Evolutionary conservation across 2,113 vertebrate genomes (phyloP), one percentile per base, ranked within the genome.

Genomic region (Dromaius novaehollandiae): DNA sequence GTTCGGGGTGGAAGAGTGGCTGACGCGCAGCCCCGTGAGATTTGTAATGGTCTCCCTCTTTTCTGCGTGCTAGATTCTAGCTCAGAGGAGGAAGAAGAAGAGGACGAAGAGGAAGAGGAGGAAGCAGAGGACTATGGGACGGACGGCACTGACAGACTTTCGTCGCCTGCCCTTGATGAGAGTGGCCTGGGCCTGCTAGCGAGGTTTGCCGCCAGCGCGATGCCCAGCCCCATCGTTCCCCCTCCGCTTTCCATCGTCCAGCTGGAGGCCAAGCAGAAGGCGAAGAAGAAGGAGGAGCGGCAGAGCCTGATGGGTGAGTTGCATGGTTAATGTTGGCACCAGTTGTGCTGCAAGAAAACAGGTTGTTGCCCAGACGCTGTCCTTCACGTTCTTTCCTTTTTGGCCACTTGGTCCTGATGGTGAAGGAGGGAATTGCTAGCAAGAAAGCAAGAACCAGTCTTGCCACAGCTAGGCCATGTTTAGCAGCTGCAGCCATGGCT

Each of bases 141-240:
- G 5, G 98, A 98, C 1, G 88, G 98, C 88, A 98, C 97, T 0
- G 98, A 99, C 75, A 17, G 97, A 94, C 94, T 99, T 81, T 92
- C 98, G 30, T 96, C 98, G 1, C 90, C 98, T 13, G 88, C 97
- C 70, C 97, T 99, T 92, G 99, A 99, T 38, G 99, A 99, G 98
- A 99, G 99, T 0, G 99, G 99, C 25, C 96, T 99, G 95, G 99
- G 99, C 63, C 97, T 99, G 58, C 97, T 99, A 93, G 99, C 99
- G 1, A 98, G 99, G 90, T 99, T 99, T 83, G 99, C 99, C 0
- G 99, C 99, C 70, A 99, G 98, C 0, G 99, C 99, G 0, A 97
- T 99, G 95, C 99, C 98, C 69, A 99, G 98, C 94, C 98, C 99
- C 20, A 97, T 99, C 1, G 97, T 98, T 84, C 98, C 98, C 25